phyloP scores from a whole-genome alignment of 2,797 vertebrate species.

The Dipus sagitta region DNA sequence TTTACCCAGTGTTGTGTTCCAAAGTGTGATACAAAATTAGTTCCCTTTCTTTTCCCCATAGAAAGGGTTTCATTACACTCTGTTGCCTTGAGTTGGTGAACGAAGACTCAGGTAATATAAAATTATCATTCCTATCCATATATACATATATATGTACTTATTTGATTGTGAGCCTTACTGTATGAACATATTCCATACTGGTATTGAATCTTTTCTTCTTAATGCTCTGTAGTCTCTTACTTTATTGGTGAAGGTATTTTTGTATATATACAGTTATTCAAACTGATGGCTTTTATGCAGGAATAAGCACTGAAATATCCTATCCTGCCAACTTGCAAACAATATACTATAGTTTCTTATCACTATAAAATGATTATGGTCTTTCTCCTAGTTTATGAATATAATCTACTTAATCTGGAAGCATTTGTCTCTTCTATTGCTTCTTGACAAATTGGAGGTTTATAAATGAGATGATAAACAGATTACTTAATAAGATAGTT shows the following conservation, averaged over 20 bases:
- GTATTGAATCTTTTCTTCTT: not conserved
- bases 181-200: not conserved
- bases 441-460: slow-evolving; percentile 37
- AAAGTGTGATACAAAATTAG: not conserved
- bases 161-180: no score
- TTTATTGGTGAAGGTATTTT: not conserved
- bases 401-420: slow-evolving; percentile 15
- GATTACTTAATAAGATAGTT: slow-evolving; percentile 15
- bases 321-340: not conserved
- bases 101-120: not conserved
- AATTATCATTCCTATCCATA: no score
- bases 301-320: not conserved
- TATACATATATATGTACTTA: no score
- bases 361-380: not conserved
- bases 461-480: slow-evolving; percentile 24
- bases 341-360: not conserved
- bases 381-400: slow-evolving; percentile 23
- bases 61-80: not conserved
- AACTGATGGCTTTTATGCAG: not conserved
- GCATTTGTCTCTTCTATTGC: slow-evolving; percentile 41
- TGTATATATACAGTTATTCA: not conserved
- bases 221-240: not conserved
- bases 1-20: not conserved
- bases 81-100: not conserved
- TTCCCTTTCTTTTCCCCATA: not conserved